Percentiles rank a stretch among this genome's conserved stretches.
phyloP scores from a whole-genome alignment of 2,888 invertebrate genomes.

The Drosophila diplacantha region DNA sequence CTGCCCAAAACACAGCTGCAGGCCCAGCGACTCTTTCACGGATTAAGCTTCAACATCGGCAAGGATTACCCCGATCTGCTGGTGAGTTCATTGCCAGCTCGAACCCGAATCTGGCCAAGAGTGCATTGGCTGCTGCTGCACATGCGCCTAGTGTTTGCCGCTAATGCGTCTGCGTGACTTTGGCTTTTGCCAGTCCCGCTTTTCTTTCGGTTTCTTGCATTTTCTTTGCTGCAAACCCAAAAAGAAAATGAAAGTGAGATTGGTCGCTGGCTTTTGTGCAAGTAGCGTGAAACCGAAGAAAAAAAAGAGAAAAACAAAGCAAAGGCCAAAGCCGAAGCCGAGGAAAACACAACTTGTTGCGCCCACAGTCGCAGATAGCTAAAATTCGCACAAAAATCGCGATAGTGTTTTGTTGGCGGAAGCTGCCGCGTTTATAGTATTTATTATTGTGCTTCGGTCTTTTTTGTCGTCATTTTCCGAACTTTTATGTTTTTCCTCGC shows the following conservation, averaged over 20 bases:
- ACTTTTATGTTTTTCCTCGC: constrained; percentile 33
- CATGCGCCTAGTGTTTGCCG: constrained; percentile 52
- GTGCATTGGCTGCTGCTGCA: constrained; percentile 58
- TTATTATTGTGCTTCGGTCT: constrained; percentile 45
- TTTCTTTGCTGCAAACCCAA: constrained; percentile 46
- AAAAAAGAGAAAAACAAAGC: constrained; percentile 20
- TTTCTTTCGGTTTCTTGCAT: constrained; percentile 40
- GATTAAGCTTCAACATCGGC: constrained; percentile 54
- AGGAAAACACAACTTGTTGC: constrained; percentile 34
- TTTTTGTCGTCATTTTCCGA: constrained; percentile 36
- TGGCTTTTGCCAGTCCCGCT: constrained; percentile 49
- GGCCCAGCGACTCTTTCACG: constrained; percentile 62
- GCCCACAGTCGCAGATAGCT: constrained; percentile 27
- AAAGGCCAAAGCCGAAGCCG: constrained; percentile 40
- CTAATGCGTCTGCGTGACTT: constrained; percentile 63
- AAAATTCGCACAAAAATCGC: constrained; percentile 33
- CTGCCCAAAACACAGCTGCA: constrained; percentile 30
- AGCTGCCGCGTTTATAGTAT: constrained; percentile 54
- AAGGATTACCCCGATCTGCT: constrained; percentile 64
- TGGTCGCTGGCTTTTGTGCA: constrained; percentile 62
- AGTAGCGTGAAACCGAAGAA: constrained; percentile 57
- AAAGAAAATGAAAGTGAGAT: constrained; percentile 74
- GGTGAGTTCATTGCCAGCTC: constrained; percentile 63
- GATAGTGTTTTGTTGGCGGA: constrained; percentile 56
- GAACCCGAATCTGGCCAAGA: constrained; percentile 33